phyloP scores from a whole-genome alignment of 2,113 vertebrate genomes.

The Catharus fuscescens region DNA sequence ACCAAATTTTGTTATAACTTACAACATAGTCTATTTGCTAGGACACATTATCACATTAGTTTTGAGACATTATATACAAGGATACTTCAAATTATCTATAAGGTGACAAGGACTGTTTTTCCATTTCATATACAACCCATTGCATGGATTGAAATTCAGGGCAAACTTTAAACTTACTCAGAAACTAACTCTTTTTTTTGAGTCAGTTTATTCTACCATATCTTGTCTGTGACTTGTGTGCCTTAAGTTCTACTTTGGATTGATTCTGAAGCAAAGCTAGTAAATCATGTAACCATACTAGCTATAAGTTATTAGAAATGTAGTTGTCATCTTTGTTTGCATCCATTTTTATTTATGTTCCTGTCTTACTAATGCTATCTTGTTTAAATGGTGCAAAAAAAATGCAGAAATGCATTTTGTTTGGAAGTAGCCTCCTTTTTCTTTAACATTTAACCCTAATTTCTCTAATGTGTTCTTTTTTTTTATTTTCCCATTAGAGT shows the following conservation, averaged over 20 bases:
- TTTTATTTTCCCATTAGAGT: slow-evolving; percentile 99
- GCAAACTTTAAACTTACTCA: not conserved
- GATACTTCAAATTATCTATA: not conserved
- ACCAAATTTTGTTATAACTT: not conserved
- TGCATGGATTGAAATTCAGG: slow-evolving; percentile 14
- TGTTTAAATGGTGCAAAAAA: slow-evolving; percentile 67
- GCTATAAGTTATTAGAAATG: slow-evolving; percentile 29
- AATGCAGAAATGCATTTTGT: slow-evolving; percentile 82
- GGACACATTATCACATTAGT: not conserved
- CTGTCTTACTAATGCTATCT: slow-evolving; percentile 81
- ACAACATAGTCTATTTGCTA: not conserved
- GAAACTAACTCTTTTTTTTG: not conserved
- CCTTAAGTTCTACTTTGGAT: not conserved
- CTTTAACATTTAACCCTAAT: slow-evolving; percentile 93
- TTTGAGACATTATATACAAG: not conserved
- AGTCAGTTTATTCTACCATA: not conserved
- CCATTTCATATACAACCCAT: not conserved
- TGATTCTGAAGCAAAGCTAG: slow-evolving; percentile 40
- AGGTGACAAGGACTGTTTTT: not conserved
- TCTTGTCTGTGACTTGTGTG: not conserved
- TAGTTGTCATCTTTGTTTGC: slow-evolving; percentile 69
- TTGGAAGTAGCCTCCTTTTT: slow-evolving; percentile 81
- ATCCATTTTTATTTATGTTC: slow-evolving; percentile 76
- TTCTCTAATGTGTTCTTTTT: slow-evolving; percentile 92
- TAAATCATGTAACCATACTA: slow-evolving; percentile 37